These are phyloP conservation scores for Platerodrilus igneus DNA, from an alignment of 2,888 invertebrate genomes.

Conservation along the genomic window DNA sequence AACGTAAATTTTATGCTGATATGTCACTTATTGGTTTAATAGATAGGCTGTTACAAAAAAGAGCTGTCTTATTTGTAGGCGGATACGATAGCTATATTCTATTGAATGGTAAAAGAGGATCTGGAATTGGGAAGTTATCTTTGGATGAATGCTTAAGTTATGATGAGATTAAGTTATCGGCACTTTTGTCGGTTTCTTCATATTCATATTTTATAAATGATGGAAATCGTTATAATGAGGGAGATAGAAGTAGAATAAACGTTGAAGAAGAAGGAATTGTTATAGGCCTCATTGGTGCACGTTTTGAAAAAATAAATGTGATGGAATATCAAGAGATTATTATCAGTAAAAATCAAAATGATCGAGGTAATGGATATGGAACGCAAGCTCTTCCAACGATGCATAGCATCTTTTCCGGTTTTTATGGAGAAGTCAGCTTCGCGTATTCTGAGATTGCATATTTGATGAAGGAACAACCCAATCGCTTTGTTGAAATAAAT, in stretches of 20 bases:
- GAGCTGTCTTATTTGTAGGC: slow-evolving; percentile 50
- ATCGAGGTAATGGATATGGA: slow-evolving; percentile 51
- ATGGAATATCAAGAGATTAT: slow-evolving; percentile 55
- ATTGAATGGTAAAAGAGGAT: slow-evolving; percentile 45
- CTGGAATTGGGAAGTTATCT: slow-evolving; percentile 53
- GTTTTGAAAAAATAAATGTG: slow-evolving; percentile 47
- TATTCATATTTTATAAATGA: slow-evolving; percentile 55
- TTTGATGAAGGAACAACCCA: not conserved
- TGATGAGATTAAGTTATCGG: slow-evolving; percentile 57
- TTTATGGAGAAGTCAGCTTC: slow-evolving; percentile 27
- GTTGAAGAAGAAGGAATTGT: slow-evolving; percentile 52
- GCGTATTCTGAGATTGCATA: slow-evolving; percentile 8
- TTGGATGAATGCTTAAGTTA: slow-evolving; percentile 52
- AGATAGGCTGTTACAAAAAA: slow-evolving; percentile 51
- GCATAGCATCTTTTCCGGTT: slow-evolving; percentile 35
- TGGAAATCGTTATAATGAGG: slow-evolving; percentile 53
- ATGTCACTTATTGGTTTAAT: slow-evolving; percentile 50
- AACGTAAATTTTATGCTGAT: slow-evolving; percentile 42
- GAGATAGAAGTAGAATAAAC: slow-evolving; percentile 40
- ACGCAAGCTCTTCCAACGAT: slow-evolving; percentile 47
- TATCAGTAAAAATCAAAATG: slow-evolving; percentile 45
- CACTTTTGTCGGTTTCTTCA: slow-evolving; percentile 53
- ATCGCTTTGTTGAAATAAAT: slow-evolving; percentile 23
- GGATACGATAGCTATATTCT: slow-evolving; percentile 29
- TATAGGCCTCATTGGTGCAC: slow-evolving; percentile 48